Percentiles rank a stretch among this genome's conserved stretches.
phyloP scores from a whole-genome alignment of 1,140 invertebrate species.

The Andricus grossulariae region DNA sequence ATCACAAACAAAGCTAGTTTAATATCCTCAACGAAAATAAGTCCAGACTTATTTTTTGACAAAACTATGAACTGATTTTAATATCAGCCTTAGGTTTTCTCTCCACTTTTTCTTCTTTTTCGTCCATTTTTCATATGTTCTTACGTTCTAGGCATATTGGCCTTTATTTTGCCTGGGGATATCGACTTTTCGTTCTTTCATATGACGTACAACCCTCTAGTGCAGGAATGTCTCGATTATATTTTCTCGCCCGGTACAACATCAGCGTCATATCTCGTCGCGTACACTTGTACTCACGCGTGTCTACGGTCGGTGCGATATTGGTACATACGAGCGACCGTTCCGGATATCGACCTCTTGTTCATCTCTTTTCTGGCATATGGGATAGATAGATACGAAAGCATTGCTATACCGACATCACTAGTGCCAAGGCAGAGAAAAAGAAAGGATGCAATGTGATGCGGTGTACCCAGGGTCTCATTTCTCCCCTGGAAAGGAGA shows the following conservation, averaged over 20 bases:
- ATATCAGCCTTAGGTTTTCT: too few relatives aligned
- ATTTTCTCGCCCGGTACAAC: conserved; percentile 55
- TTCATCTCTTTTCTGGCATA: conserved; percentile 23
- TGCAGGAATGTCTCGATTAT: conserved; percentile 55
- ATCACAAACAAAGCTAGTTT: too few relatives aligned
- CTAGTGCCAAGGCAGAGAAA: not conserved
- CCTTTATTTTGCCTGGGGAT: conserved; percentile 30
- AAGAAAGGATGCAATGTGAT: conserved; percentile 1
- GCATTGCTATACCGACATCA: not conserved
- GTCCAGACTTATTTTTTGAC: too few relatives aligned
- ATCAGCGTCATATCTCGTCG: conserved; percentile 40
- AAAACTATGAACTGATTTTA: too few relatives aligned
- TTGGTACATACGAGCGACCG: not conserved
- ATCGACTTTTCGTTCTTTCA: conserved; percentile 49
- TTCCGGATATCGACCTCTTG: conserved; percentile 9
- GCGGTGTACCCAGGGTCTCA: conserved; percentile 18
- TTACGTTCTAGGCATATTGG: too few relatives aligned
- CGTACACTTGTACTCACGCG: conserved; percentile 36
- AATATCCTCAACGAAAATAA: too few relatives aligned
- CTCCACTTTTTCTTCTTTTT: too few relatives aligned
- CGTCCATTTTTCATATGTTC: too few relatives aligned
- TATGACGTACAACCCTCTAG: conserved; percentile 47
- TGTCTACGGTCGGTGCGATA: conserved; percentile 21
- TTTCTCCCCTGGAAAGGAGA: not conserved
- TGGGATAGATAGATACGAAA: conserved; percentile 14